These are phyloP conservation scores for Lophius piscatorius DNA, from an alignment of 2,113 vertebrate genomes.

Conservation along the genomic window DNA sequence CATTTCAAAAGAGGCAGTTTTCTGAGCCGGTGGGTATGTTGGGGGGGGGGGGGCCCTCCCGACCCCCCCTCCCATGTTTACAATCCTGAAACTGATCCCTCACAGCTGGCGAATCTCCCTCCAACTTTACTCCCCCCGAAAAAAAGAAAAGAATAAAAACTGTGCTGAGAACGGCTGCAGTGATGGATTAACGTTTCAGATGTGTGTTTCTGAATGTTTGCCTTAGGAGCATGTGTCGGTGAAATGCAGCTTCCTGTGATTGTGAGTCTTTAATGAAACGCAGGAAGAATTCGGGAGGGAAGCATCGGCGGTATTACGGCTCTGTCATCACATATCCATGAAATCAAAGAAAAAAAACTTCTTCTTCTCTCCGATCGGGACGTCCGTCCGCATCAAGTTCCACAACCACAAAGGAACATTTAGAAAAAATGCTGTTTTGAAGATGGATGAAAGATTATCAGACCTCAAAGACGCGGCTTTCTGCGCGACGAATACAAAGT, in stretches of 20 bases:
- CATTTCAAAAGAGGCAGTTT: conserved; percentile 68
- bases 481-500: background rate
- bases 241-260: conserved; percentile 21
- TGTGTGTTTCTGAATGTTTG: conserved; percentile 30
- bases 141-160: background rate
- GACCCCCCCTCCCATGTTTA: conserved; percentile 67
- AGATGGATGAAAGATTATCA: background rate
- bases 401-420: background rate
- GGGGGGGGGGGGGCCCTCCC: background rate
- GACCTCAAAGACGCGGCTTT: background rate
- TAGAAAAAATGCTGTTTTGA: background rate
- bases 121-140: conserved; percentile 7
- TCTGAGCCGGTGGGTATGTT: conserved; percentile 1
- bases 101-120: conserved; percentile 54
- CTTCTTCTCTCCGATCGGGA: background rate
- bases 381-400: background rate
- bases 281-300: background rate
- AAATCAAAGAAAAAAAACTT: background rate
- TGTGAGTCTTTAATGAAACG: background rate
- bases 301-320: background rate
- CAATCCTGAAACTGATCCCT: conserved; percentile 70
- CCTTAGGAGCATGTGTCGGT: conserved; percentile 2
- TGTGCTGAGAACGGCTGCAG: conserved; percentile 46
- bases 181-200: conserved; percentile 29
- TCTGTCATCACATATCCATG: background rate